A percentile compares a stretch with the other conserved stretches of the same genome.
Evolutionary conservation across 2,113 vertebrate genomes (phyloP).

Genomic region (Aepyceros melampus): DNA sequence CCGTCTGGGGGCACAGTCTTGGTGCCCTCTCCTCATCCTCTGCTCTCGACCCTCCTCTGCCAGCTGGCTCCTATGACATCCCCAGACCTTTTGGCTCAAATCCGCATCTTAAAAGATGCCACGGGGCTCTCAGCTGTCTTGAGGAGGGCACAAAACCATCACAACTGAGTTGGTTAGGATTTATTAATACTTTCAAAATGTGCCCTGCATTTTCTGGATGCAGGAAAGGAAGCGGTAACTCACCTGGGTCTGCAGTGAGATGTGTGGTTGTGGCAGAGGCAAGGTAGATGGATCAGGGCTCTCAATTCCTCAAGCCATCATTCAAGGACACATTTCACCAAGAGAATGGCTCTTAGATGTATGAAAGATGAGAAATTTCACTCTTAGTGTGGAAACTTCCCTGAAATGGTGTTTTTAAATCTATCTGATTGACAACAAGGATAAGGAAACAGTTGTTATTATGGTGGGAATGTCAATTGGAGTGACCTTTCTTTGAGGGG

Average conservation of each 20-base stretch:
- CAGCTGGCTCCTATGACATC: too few species aligned
- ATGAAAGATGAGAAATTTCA: fast-evolving
- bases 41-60: neutral
- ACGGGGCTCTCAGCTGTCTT: neutral
- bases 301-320: fast-evolving
- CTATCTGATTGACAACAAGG: neutral
- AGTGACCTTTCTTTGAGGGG: neutral
- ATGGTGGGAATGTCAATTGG: neutral
- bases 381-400: neutral
- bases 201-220: fast-evolving
- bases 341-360: fast-evolving
- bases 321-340: neutral
- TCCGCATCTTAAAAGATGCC: neutral
- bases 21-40: neutral
- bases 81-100: neutral
- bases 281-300: fast-evolving
- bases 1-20: neutral
- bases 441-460: neutral
- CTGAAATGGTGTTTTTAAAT: neutral
- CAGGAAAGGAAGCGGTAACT: neutral
- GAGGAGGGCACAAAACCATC: neutral
- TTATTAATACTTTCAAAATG: neutral
- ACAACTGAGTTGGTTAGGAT: neutral
- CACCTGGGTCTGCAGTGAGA: fast-evolving
- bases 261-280: neutral